Evolutionary conservation across 2,797 vertebrate species (phyloP).

Genomic region (Petrocephalus sullivani): DNA sequence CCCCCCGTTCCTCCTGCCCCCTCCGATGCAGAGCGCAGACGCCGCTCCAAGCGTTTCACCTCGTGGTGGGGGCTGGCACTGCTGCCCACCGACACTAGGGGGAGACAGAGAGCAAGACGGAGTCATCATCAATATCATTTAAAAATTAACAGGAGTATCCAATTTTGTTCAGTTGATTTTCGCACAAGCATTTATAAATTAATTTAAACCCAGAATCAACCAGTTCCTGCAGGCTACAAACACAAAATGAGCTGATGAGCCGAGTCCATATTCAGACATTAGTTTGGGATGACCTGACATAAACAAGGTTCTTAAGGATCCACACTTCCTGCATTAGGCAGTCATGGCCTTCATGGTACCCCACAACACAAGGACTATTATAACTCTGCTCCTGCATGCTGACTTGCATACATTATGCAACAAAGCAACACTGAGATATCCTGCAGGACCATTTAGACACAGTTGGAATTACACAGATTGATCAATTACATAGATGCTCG

Average conservation of each 20-base stretch:
- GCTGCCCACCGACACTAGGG: conserved; percentile 63
- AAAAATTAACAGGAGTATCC: not conserved
- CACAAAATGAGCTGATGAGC: not conserved
- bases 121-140: not conserved
- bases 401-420: not conserved
- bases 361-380: not conserved
- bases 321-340: not conserved
- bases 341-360: not conserved
- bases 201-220: not conserved
- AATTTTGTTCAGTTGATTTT: not conserved
- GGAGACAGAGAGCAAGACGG: not conserved
- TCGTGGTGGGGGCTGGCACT: conserved; percentile 85
- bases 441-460: not conserved
- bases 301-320: no score
- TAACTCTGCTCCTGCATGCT: not conserved
- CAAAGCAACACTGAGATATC: not conserved
- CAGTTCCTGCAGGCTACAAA: not conserved
- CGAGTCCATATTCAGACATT: not conserved
- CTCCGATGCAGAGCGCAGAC: conserved; percentile 90
- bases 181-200: not conserved
- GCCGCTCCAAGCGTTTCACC: conserved; percentile 78
- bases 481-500: not conserved
- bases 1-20: conserved; percentile 87
- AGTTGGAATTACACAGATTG: not conserved
- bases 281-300: no score